phyloP scores from a whole-genome alignment of 37 sponge, comb jelly and placozoan genomes.

The Diacarnus erythraeanus region DNA sequence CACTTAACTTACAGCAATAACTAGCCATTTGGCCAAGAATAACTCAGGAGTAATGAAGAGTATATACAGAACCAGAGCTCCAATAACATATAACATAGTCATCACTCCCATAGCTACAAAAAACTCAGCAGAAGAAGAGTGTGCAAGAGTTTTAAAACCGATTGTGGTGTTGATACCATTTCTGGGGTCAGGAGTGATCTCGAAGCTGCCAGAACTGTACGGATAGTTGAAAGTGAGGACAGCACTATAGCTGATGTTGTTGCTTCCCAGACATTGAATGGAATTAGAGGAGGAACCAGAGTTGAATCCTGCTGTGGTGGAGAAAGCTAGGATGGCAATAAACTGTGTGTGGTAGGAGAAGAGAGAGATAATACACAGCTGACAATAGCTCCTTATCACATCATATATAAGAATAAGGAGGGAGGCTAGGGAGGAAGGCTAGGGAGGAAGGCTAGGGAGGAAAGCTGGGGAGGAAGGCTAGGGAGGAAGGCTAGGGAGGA shows the following conservation, averaged over 20 bases:
- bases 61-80: conserved; percentile 54
- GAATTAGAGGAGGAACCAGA: conserved; percentile 1
- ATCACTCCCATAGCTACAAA: conserved; percentile 77
- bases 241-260: not conserved
- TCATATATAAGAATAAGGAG: not conserved
- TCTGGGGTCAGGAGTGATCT: not conserved
- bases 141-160: not conserved
- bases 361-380: not conserved
- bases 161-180: not conserved
- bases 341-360: conserved; percentile 28
- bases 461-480: not conserved
- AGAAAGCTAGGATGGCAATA: conserved; percentile 60
- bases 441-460: not conserved
- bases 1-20: conserved; percentile 42
- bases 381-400: too few relatives aligned
- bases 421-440: conserved; percentile 3
- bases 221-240: conserved; percentile 26
- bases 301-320: conserved; percentile 60
- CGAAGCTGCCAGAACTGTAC: not conserved
- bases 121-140: conserved; percentile 50
- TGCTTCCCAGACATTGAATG: not conserved
- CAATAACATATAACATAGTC: conserved; percentile 60
- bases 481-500: not conserved
- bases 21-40: conserved; percentile 37
- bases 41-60: conserved; percentile 36